A percentile compares a stretch with the other conserved stretches of the same genome.
phyloP scores from a whole-genome alignment of 2,113 vertebrate species.

The Aegithalos caudatus region DNA sequence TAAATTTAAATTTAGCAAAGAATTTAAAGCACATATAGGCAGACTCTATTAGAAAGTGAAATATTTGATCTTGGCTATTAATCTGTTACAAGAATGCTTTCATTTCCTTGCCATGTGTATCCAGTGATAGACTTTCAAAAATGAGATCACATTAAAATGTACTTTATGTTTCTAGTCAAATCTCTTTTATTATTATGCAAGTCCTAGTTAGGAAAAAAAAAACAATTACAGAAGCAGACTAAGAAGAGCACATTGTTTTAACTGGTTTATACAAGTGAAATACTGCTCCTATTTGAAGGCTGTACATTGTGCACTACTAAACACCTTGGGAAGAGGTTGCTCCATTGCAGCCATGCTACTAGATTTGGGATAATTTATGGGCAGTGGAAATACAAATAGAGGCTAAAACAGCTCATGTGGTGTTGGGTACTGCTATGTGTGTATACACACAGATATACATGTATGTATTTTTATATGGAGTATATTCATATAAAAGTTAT shows the following conservation, averaged over 20 bases:
- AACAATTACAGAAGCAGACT: slow-evolving; percentile 8
- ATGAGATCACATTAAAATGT: slow-evolving; percentile 40
- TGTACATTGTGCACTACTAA: background rate
- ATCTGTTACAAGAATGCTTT: slow-evolving; percentile 35
- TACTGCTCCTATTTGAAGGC: background rate
- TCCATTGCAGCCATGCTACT: background rate
- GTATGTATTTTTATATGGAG: background rate
- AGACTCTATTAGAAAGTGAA: slow-evolving; percentile 34
- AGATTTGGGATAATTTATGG: background rate
- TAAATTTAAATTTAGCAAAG: background rate
- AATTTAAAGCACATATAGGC: slow-evolving; percentile 47
- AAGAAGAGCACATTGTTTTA: slow-evolving; percentile 14
- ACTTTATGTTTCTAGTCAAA: slow-evolving; percentile 32
- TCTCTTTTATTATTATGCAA: slow-evolving; percentile 12
- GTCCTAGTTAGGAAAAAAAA: background rate
- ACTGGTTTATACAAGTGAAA: background rate
- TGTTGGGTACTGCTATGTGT: background rate
- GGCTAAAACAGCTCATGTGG: background rate
- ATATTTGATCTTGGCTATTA: slow-evolving; percentile 60
- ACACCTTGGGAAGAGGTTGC: background rate
- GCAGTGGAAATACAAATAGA: background rate
- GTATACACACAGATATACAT: background rate
- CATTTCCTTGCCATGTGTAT: slow-evolving; percentile 44
- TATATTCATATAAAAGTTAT: background rate
- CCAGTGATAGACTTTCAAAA: slow-evolving; percentile 32